Base-by-base conservation (phyloP, 2,797 vertebrate species). In the Centropyge bicolor region DNA sequence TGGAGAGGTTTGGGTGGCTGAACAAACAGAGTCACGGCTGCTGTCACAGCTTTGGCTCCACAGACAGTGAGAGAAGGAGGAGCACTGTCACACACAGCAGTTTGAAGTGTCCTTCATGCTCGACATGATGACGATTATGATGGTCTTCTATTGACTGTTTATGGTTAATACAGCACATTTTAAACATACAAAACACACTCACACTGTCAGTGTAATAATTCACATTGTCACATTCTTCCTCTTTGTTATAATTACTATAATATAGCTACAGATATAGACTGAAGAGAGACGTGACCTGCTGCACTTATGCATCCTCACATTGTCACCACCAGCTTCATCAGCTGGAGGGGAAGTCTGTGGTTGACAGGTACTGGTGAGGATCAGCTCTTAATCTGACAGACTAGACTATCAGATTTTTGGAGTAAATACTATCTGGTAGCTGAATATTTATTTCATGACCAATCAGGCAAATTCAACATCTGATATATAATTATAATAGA, bases 1-100 rank as follows among this genome's bases (percentile, higher is more conserved):
- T 56, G 41, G 55, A 63, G 40, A 16, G 61, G 68, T 68, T 19
- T 46, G 66, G 52, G 8, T 8, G 51, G 38, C 66, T 55, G 49
- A 49, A 27, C 20, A 43, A 9, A 9, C 38, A 24, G 31, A 60
- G 49, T 62, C 10, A 10, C 0, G 12, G 24, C 27, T 67, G 56
- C 71, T 78, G 61, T 55, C 36, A 13, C 31, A 24, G 79, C 60
- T 55, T 54, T 10, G 38, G 27, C 24, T 43, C 45, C 9, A 14
- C 54, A 51, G 19, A 51, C 41, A 17, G 52, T 40, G 19, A 66
- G 19, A 66, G 31, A 46, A 70, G 52, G 60, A 65, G 65, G 43
- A 52, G 8, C 16, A 13, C 60, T 76, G 76, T 73, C 77, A 76
- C 69, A 73, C 57, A 41, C 81, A 83, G 76, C 76, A 76, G 81